phyloP scores from a whole-genome alignment of 2,888 invertebrate genomes.

The Pseudococcus jackbeardsleyi region DNA sequence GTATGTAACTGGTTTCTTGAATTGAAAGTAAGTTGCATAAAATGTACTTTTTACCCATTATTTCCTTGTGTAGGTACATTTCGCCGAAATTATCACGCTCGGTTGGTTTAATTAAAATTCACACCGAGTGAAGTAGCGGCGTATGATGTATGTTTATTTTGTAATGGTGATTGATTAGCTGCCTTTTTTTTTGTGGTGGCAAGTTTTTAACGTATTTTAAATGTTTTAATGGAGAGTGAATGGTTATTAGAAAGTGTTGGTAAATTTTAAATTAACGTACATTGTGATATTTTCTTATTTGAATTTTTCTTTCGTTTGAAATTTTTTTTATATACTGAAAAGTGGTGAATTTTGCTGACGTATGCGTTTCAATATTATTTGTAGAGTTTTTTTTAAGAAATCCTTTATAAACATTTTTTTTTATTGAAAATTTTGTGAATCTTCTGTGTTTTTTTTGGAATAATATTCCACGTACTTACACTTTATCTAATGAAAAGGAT shows the following conservation, averaged over 20 bases:
- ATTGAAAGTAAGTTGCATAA: conserved; percentile 22
- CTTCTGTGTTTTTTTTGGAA: too few relatives aligned
- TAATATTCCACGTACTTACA: too few relatives aligned
- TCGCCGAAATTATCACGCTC: conserved; percentile 11
- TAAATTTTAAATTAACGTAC: not conserved
- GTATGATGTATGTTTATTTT: not conserved
- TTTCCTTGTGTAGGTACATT: conserved; percentile 2
- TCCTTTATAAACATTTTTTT: too few relatives aligned
- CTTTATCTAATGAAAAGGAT: too few relatives aligned
- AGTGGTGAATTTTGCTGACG: too few relatives aligned
- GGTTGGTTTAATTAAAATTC: not conserved
- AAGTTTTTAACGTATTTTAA: not conserved
- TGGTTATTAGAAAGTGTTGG: not conserved
- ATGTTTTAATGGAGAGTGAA: not conserved
- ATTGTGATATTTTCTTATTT: too few relatives aligned
- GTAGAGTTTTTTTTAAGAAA: too few relatives aligned
- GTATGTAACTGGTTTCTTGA: conserved; percentile 1
- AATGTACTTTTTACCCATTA: not conserved
- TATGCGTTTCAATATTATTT: too few relatives aligned
- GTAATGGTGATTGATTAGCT: conserved; percentile 16
- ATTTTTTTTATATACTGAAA: too few relatives aligned
- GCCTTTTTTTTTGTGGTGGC: not conserved
- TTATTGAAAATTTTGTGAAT: too few relatives aligned
- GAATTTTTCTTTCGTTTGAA: too few relatives aligned
- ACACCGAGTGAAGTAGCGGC: not conserved